Base-by-base conservation (phyloP, 1,140 invertebrate species). In the Tetramorium parvispinum region DNA sequence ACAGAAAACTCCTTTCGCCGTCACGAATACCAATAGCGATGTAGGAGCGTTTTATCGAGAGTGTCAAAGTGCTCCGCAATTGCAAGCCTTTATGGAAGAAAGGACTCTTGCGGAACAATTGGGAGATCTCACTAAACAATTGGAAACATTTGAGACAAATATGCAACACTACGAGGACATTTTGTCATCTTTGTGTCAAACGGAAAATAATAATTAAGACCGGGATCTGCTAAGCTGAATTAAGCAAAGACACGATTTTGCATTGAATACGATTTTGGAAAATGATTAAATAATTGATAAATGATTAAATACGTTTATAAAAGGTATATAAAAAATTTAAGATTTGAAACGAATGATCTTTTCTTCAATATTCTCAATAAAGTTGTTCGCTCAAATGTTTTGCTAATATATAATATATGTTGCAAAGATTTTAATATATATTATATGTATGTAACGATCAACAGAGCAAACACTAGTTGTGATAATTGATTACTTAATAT, bases 1-100 rank as follows among this genome's bases (percentile, higher is more conserved):
- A n/a, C 92, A 96, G 96, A 96, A 96, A 95, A 96, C 96, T 57
- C 96, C 96, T 10, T 97, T 96, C 86, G 96, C 96, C 40, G 95
- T 94, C 37, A 95, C 94, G 24, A 96, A 95, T 86, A 95, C 95
- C n/a, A 94, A 95, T 78, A 95, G 96, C 78, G 97, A 98, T 93
- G 95, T 98, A 77, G 97, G 97, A 53, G 96, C 96, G 77, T 98
- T 98, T 94, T 98, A 97, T 94, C 95, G 97, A 6, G 97, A 98
- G 91, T 98, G 97, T 94, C 97, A 98, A 94, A 96, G 96, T 91
- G 97, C 97, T 7, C 97, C 97, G 0, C 96, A 96, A 49, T 94
- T 98, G 43, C 96, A 96, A 53, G 96, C 96, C 16, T 97, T 97
- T 89, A 95, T 92, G 71, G 96, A 97, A 85, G 95, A 97, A 82